Conservation (phyloP, 2,888 invertebrate species). For the Eubasilissa splendida region DNA sequence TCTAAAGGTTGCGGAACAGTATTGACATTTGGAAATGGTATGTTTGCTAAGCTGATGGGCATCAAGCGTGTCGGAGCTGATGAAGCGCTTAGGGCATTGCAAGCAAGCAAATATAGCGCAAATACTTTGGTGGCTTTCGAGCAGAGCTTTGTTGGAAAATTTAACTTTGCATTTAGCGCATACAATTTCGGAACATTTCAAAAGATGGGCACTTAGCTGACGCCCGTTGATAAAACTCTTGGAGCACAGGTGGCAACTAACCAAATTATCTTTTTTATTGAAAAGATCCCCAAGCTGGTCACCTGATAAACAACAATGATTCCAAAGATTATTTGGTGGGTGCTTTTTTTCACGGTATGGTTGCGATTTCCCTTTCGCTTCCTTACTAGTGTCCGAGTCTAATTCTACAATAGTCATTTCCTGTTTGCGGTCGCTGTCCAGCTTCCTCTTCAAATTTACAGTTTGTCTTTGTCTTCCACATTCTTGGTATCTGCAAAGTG, state of each 20-base stretch:
- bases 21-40: conserved; percentile 25
- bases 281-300: conserved; percentile 13
- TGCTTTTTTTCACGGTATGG: neutral
- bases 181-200: conserved; percentile 11
- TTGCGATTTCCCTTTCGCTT: neutral
- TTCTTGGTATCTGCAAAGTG: conserved; percentile 52
- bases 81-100: conserved; percentile 44
- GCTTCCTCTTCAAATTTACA: conserved; percentile 17
- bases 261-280: neutral
- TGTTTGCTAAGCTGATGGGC: conserved; percentile 39
- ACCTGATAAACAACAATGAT: conserved; percentile 27
- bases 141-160: conserved; percentile 2
- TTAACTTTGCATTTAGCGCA: conserved; percentile 36
- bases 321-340: neutral
- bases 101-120: conserved; percentile 43
- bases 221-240: conserved; percentile 34
- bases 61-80: conserved; percentile 22
- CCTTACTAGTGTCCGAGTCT: conserved; percentile 6
- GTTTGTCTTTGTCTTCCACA: conserved; percentile 30
- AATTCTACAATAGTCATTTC: neutral
- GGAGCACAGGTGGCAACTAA: conserved; percentile 36
- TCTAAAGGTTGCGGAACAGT: conserved; percentile 24
- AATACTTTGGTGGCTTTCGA: conserved; percentile 13
- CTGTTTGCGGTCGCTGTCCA: conserved; percentile 13
- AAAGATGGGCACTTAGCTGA: conserved; percentile 14